Evolutionary conservation across 37 sponge, comb jelly and placozoan genomes (phyloP).

Genomic region (Agelas oroides): DNA sequence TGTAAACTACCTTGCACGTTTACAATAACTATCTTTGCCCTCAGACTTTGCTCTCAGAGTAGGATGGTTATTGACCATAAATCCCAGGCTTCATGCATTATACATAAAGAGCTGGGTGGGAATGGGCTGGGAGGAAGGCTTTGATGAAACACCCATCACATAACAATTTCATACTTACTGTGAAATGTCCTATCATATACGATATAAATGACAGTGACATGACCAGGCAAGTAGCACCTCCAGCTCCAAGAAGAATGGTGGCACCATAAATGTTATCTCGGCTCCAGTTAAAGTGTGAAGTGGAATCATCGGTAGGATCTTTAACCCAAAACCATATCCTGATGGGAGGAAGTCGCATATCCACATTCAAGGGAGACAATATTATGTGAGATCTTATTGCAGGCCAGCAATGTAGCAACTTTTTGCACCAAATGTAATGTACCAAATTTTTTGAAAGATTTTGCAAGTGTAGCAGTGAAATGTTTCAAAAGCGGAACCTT

Average conservation of each 20-base stretch:
- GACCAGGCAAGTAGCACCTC: slow-evolving; percentile 72
- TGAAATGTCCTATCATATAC: slow-evolving; percentile 71
- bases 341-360: background rate
- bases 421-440: background rate
- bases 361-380: slow-evolving; percentile 2
- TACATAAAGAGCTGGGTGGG: too few relatives aligned
- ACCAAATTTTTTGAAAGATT: too few relatives aligned
- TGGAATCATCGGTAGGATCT: background rate
- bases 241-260: slow-evolving; percentile 63
- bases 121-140: too few relatives aligned
- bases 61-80: too few relatives aligned
- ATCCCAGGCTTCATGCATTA: too few relatives aligned
- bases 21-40: too few relatives aligned
- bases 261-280: slow-evolving; percentile 66
- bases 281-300: slow-evolving; percentile 5
- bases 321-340: slow-evolving; percentile 34
- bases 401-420: background rate
- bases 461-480: too few relatives aligned
- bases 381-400: background rate
- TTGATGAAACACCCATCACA: too few relatives aligned
- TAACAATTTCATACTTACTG: slow-evolving; percentile 45
- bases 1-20: too few relatives aligned
- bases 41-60: too few relatives aligned
- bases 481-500: too few relatives aligned
- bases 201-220: slow-evolving; percentile 79